Base-by-base conservation (phyloP, 1,140 invertebrate genomes). In the Macrobrachium nipponense region DNA sequence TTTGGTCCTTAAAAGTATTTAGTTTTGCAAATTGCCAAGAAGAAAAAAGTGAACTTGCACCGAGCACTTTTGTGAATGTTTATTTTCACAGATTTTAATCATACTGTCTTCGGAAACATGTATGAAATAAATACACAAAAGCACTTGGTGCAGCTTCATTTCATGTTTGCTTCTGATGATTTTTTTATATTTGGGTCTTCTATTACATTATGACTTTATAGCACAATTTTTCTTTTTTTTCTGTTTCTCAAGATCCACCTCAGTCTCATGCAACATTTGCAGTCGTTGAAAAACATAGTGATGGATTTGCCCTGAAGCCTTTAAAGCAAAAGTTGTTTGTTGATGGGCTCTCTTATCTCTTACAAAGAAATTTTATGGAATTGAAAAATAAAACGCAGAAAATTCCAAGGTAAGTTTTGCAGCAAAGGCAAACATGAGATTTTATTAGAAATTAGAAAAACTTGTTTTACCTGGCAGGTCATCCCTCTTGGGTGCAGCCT, bases 321-420 rank as follows among this genome's bases (percentile, higher is more conserved):
- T 92, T 99, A 0, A 99, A 99, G 92, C 98, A 99, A 91, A 99
- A 99, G 91, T 93, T 99, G 60, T 99, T 97, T 92, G 97, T 99
- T 2, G 98, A 99, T 92, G 98, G 98, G 0, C 93, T 99, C 14
- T 96, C 96, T 90, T 99, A 99, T 91, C 93, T 99, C 59, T 92
- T 99, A 60, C 98, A 99, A 92, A 98, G 99, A 93, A 99, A n/a
- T n/a, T 99, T 89, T 99, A 99, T 92, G 98, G 99, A 15, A 99
- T 99, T 90, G 99, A 99, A 92, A 99, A 99, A 91, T 99, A 99
- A 92, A 96, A 96, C 90, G 93, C 94, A 70, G 95, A 96, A 90
- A 93, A 92, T 87, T 89, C 92, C 44, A 96, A 96, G 92, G 95
- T 95, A 91, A 87, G 78, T 60, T 43, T 15, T 3, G 2, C 15